Evolutionary conservation across 1,140 invertebrate genomes (phyloP), one percentile per base, ranked within the genome.

Genomic region (Drosophila kikkawai): DNA sequence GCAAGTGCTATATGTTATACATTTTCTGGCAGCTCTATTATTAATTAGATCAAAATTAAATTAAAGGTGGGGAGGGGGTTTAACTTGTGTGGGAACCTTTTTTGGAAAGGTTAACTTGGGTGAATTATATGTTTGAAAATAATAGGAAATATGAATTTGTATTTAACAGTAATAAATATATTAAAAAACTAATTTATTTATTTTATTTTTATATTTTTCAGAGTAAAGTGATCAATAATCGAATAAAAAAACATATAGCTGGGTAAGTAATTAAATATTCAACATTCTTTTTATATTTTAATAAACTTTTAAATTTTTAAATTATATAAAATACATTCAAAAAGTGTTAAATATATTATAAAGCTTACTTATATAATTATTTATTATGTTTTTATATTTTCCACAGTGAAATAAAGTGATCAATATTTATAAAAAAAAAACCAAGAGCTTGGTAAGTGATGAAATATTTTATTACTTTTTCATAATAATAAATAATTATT

Each of bases 1-100:
- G 84, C 85, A 90, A 90, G 81, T 90, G 85, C 80, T 90, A 42
- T 34, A 45, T 48, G 47, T 44, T 60, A 71, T 73, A 82, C 71
- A 70, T 65, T 74, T 68, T 69, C 50, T 36, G 65, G 53, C 44
- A 55, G 74, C 84, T 80, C 73, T 75, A 84, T 88, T 88, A 88
- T 88, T 84, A 88, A 88, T 88, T 88, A 84, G 84, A 60, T 51
- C 41, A 47, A 53, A 50, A 29, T 51, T 34, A 56, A 56, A 69
- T 48, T 26, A 7, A 58, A 19, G 5, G 39, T 32, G 29, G 56
- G 60, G 26, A 48, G 17, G 32, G 41, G 19, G 65, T 5, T 2
- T 19, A 36, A 7, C 4, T 15, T 44, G 41, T 45, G 50, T 80
- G 77, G 50, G 77, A 80, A 79, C 36, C 13, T 67, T n/a, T 44